phyloP scores from a whole-genome alignment of 2,888 invertebrate species.

The Cacoxenus indagator region DNA sequence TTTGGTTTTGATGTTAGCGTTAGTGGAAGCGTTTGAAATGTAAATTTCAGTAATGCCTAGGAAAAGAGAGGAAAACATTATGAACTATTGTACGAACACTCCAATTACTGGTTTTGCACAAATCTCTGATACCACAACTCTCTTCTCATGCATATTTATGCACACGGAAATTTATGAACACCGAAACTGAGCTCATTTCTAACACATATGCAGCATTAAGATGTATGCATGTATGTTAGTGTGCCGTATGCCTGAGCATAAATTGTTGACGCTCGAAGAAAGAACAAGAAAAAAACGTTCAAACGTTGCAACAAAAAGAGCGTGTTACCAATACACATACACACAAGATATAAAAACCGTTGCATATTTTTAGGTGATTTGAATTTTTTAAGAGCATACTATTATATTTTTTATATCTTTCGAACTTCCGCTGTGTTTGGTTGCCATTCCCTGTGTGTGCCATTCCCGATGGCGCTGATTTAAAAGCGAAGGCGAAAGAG shows the following conservation, averaged over 20 bases:
- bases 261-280: neutral
- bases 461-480: no score
- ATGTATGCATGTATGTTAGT: conserved; percentile 19
- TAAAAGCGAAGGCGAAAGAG: conserved; percentile 14
- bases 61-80: neutral
- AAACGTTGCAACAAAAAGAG: neutral
- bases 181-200: conserved; percentile 45
- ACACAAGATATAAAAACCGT: conserved; percentile 29
- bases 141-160: conserved; percentile 58
- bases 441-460: neutral
- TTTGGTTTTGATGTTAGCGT: no score
- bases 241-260: conserved; percentile 17
- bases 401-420: conserved; percentile 43
- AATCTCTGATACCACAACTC: conserved; percentile 42
- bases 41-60: neutral
- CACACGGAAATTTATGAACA: conserved; percentile 59
- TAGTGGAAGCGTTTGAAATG: neutral
- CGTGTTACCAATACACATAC: no score
- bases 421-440: neutral
- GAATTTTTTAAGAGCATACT: conserved; percentile 52
- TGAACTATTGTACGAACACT: conserved; percentile 27
- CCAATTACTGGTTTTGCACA: conserved; percentile 61
- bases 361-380: conserved; percentile 61
- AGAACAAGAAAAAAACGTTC: neutral
- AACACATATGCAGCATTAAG: conserved; percentile 17